Base-by-base conservation (phyloP, 2,113 vertebrate genomes). In the Myiopsitta monachus region DNA sequence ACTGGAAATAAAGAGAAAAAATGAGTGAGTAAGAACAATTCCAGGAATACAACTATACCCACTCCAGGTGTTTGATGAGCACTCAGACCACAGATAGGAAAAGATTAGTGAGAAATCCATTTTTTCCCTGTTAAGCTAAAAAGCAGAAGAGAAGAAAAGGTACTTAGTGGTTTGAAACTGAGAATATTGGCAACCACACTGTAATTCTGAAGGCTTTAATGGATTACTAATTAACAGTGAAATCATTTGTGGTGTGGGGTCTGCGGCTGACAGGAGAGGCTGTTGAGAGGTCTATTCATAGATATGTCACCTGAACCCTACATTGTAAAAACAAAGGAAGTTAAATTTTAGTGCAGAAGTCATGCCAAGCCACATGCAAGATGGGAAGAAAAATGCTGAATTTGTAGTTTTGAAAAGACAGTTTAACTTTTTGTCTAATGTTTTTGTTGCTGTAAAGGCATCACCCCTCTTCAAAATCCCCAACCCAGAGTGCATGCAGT, bases 81-180 rank as follows among this genome's bases (percentile, higher is more conserved):
- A 24, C 38, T 95, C 4, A 2, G 38, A 73, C 62, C 2, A 0
- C 78, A 92, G 61, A 78, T 86, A 70, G 61, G 68, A 72, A 82
- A 87, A 87, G 33, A 54, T 6, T 79, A 70, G 33, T 31, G 15
- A 91, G 55, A 81, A 61, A 76, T 73, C 22, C 36, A 18, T 47
- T 66, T 83, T 75, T 23, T 6, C 26, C 41, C 18, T 36, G 18
- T 62, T 87, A 47, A 89, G 51, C 24, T 55, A 66, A 94, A 89
- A 92, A 54, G 27, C 62, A 84, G 41, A 75, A 44, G 62, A 84
- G 77, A 79, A 88, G 46, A 74, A 87, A 76, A 74, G 41, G 33
- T 93, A 91, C 75, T 91, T 94, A 80, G 83, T 76, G 92, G 91
- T 94, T 87, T 93, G 62, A 89, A 96, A 67, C 82, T 96, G 93